Evolutionary conservation across 2,888 invertebrate species (phyloP), one percentile per base, ranked within the genome.

Genomic region (Calliphora vomitoria): DNA sequence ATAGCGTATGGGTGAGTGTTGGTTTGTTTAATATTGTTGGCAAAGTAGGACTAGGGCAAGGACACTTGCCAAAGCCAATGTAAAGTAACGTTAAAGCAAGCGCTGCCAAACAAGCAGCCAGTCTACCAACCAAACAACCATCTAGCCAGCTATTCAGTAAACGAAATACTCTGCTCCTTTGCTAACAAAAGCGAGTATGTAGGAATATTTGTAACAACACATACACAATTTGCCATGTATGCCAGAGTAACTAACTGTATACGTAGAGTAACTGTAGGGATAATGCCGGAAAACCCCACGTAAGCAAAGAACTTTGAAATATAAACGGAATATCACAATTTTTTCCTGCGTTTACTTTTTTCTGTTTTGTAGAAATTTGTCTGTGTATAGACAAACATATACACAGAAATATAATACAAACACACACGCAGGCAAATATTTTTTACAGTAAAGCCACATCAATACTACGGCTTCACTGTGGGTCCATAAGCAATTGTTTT

Each of bases 21-120:
- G 25, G 25, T 25, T 47, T 44, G 60, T 71, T 74, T 75, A 58
- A 72, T 80, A 74, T 15, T 68, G 62, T 81, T 85, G 78, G 41
- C 60, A 85, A 90, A 91, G 86, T 90, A 90, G 89, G 92, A 92
- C 92, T 92, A 92, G 92, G 92, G 89, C 92, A 92, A 92, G 92
- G 92, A 91, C 92, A 91, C 87, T 89, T 89, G 82, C 38, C 38
- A 82, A 79, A 85, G 53, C 50, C 79, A 88, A 71, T 60, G 62
- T 66, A 60, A 81, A 84, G 31, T 68, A 60, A 69, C 50, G 31
- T 38, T 76, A 69, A 72, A 82, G 68, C 47, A 31, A 81, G 50
- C 72, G 55, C 74, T 80, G 60, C 89, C 81, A 86, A 84, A 50
- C 80, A 75, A 41, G 58, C 85, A 81, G 25, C 10, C 72, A 74